A percentile compares a stretch with the other conserved stretches of the same genome.
Conservation (phyloP, 2,888 invertebrate genomes). For the Eumerus sabulonum region DNA sequence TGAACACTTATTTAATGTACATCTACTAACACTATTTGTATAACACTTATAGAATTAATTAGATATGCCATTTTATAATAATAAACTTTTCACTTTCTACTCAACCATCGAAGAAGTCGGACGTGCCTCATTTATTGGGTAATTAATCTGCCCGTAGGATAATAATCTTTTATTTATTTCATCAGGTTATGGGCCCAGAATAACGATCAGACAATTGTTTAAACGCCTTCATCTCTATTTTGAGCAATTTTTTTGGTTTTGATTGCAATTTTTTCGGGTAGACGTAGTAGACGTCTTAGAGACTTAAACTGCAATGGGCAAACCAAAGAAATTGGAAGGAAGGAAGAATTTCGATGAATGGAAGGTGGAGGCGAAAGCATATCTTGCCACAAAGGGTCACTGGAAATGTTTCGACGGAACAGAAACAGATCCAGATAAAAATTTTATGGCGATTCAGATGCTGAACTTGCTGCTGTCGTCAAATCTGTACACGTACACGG, state of each 20-base stretch:
- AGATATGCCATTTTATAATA: background rate
- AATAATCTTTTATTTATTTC: conserved; percentile 1
- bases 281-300: background rate
- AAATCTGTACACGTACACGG: too few relatives aligned
- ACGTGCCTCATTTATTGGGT: background rate
- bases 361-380: conserved; percentile 24
- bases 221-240: conserved; percentile 7
- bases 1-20: too few relatives aligned
- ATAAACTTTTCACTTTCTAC: background rate
- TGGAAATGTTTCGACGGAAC: too few relatives aligned
- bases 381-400: too few relatives aligned
- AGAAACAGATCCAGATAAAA: too few relatives aligned
- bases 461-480: too few relatives aligned
- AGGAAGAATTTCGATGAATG: conserved; percentile 25
- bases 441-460: too few relatives aligned
- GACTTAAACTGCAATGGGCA: conserved; percentile 9
- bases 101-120: background rate
- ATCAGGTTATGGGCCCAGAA: conserved; percentile 18
- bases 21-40: too few relatives aligned
- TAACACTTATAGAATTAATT: background rate
- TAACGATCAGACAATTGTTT: conserved; percentile 13
- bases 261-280: too few relatives aligned
- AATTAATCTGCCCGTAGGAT: background rate
- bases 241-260: conserved; percentile 5
- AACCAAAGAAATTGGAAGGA: conserved; percentile 30